Conservation (phyloP, 2,888 invertebrate genomes). For the Thyatira batis region DNA sequence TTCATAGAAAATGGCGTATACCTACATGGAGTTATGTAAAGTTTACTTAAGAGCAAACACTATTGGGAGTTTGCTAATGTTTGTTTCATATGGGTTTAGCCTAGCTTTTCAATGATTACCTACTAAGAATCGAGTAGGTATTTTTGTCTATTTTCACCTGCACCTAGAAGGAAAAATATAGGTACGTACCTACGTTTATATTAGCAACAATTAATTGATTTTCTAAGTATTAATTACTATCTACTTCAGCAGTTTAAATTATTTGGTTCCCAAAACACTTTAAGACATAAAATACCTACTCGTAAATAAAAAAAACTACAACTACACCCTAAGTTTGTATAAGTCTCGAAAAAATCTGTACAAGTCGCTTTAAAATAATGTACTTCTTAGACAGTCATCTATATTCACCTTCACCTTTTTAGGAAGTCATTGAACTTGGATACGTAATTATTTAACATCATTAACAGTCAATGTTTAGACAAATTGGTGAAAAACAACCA, state of each 20-base stretch:
- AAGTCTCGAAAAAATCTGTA: too few relatives aligned
- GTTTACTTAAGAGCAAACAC: neutral
- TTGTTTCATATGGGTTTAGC: neutral
- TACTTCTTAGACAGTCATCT: neutral
- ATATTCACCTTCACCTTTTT: slow-evolving; percentile 1
- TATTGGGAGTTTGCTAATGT: neutral
- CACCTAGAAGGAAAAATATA: too few relatives aligned
- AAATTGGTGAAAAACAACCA: neutral
- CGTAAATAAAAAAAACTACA: too few relatives aligned
- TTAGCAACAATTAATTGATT: too few relatives aligned
- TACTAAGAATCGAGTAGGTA: neutral
- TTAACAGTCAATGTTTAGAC: neutral
- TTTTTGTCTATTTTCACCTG: too few relatives aligned
- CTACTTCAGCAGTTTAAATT: too few relatives aligned
- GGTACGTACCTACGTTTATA: too few relatives aligned
- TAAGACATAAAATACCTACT: too few relatives aligned
- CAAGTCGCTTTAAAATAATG: neutral
- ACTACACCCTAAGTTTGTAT: too few relatives aligned
- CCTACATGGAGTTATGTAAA: neutral
- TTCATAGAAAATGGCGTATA: neutral
- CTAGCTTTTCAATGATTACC: neutral
- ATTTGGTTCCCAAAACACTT: too few relatives aligned
- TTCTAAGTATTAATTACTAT: too few relatives aligned
- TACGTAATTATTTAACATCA: neutral
- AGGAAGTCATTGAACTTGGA: slow-evolving; percentile 2